Percentiles rank a stretch among this genome's conserved stretches.
These are phyloP conservation scores for Ormyrus rosae DNA, from an alignment of 2,888 invertebrate species.

Conservation along the genomic window DNA sequence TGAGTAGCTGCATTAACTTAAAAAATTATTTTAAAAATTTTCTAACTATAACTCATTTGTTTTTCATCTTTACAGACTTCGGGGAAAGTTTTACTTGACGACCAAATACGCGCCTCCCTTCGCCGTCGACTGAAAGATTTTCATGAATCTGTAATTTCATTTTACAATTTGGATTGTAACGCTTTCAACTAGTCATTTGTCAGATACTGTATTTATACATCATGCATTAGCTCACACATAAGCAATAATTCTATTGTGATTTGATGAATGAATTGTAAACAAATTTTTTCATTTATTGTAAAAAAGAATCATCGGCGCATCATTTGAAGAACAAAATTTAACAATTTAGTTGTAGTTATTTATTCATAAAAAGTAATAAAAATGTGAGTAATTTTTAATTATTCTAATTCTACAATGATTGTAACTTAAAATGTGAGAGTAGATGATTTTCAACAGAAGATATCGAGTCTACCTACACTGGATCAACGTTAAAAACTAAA, in stretches of 20 bases:
- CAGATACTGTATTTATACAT: constrained; percentile 60
- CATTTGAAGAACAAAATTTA: constrained; percentile 51
- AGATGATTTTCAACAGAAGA: neutral
- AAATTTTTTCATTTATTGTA: constrained; percentile 42
- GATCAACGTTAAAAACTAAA: neutral
- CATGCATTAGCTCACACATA: constrained; percentile 43
- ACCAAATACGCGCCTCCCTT: constrained; percentile 69
- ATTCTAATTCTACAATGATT: constrained; percentile 23
- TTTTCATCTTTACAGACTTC: constrained; percentile 61
- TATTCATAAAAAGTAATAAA: constrained; percentile 53
- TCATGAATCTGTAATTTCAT: constrained; percentile 20
- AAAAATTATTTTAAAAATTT: constrained; percentile 12
- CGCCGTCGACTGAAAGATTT: constrained; percentile 61
- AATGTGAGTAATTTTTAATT: constrained; percentile 45
- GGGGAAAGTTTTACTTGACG: constrained; percentile 68
- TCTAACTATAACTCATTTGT: neutral
- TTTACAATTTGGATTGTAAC: constrained; percentile 57
- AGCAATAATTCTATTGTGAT: constrained; percentile 27
- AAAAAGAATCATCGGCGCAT: constrained; percentile 48
- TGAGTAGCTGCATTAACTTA: constrained; percentile 50
- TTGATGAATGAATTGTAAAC: constrained; percentile 31
- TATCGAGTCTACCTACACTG: neutral
- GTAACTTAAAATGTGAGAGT: constrained; percentile 32
- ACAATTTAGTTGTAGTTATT: constrained; percentile 54
- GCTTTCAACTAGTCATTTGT: constrained; percentile 69